Evolutionary conservation across 2,888 invertebrate genomes (phyloP).

Genomic region (Drosophila algonquin): DNA sequence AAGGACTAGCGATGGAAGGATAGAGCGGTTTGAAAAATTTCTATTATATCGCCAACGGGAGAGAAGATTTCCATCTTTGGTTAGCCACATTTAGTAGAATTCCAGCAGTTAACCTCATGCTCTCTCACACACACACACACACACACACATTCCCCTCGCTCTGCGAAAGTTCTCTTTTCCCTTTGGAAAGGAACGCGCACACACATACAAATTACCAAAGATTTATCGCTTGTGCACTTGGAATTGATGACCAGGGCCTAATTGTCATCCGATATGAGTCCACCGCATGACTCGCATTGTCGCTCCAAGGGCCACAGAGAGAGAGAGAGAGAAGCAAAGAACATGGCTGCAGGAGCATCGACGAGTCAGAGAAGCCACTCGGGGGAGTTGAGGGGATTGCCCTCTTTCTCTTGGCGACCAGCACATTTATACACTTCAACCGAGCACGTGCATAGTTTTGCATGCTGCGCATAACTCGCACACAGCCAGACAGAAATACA

Average conservation of each 20-base stretch:
- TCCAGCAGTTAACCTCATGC: conserved; percentile 65
- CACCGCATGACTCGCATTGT: conserved; percentile 80
- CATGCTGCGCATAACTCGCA: conserved; percentile 77
- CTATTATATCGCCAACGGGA: conserved; percentile 59
- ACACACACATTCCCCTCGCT: neutral
- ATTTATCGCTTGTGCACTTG: conserved; percentile 80
- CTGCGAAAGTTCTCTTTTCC: neutral
- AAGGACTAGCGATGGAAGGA: too few relatives aligned
- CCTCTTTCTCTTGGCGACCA: conserved; percentile 57
- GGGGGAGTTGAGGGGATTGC: conserved; percentile 3
- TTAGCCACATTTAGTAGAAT: conserved; percentile 58
- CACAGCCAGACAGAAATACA: conserved; percentile 36
- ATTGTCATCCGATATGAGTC: conserved; percentile 79
- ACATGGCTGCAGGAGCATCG: conserved; percentile 11
- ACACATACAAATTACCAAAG: conserved; percentile 75
- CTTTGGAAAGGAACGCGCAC: conserved; percentile 21
- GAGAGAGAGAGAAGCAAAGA: conserved; percentile 14
- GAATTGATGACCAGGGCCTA: conserved; percentile 79
- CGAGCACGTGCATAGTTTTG: conserved; percentile 78
- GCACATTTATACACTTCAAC: conserved; percentile 77
- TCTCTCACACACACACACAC: conserved; percentile 6
- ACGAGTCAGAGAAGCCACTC: conserved; percentile 5
- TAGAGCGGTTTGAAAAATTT: conserved; percentile 27
- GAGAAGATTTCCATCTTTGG: conserved; percentile 48
- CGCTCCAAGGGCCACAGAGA: conserved; percentile 52